Conservation (phyloP, 2,113 vertebrate species). For the Aramus guarauna region DNA sequence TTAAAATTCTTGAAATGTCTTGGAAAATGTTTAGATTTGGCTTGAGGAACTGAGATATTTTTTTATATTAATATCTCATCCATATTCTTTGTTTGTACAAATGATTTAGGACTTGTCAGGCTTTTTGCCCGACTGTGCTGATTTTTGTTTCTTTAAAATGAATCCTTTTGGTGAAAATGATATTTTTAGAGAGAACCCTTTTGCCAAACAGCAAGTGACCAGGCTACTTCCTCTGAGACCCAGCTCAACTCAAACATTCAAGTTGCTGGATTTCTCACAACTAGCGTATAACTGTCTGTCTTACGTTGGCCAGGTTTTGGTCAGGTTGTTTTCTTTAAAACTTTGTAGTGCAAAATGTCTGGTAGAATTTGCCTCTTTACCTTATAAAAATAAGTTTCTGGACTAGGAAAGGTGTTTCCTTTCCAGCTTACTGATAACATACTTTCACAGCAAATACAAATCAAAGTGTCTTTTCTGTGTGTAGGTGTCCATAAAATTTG, state of each 20-base stretch:
- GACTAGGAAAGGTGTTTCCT: neutral
- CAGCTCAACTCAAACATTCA: neutral
- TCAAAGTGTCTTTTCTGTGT: neutral
- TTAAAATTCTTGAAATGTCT: neutral
- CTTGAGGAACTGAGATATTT: neutral
- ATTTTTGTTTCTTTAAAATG: neutral
- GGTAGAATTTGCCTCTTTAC: neutral
- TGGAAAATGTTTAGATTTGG: neutral
- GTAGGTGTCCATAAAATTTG: neutral
- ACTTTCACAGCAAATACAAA: neutral
- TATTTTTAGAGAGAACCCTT: neutral
- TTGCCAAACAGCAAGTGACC: neutral
- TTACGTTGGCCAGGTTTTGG: neutral
- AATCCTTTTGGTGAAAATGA: neutral
- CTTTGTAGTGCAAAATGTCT: neutral
- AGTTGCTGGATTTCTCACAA: neutral
- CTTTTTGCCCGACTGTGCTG: neutral
- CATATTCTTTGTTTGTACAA: neutral
- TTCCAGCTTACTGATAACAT: neutral
- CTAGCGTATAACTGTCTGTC: accelerated
- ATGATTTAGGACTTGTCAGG: neutral
- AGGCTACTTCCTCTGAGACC: neutral
- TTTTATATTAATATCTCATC: neutral
- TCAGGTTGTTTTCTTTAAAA: neutral
- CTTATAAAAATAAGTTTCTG: neutral